Conservation (phyloP, 2,113 vertebrate genomes). For the Atlantisia rogersi region DNA sequence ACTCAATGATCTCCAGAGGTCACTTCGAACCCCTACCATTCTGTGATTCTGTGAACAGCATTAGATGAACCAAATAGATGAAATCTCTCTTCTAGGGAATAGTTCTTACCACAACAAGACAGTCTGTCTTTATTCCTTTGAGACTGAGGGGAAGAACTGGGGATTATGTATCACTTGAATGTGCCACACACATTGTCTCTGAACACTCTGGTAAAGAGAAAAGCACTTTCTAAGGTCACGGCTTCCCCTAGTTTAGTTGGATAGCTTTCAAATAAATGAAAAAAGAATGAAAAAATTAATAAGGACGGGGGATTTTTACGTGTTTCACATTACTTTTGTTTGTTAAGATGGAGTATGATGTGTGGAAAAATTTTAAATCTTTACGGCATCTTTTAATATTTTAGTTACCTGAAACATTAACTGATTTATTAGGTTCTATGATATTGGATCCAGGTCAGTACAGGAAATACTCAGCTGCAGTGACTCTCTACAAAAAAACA, state of each 20-base stretch:
- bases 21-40: too few relatives aligned
- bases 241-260: slow-evolving; percentile 30
- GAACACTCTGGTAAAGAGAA: slow-evolving; percentile 20
- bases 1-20: too few relatives aligned
- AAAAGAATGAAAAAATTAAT: slow-evolving; percentile 41
- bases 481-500: slow-evolving; percentile 34
- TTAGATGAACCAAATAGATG: background rate
- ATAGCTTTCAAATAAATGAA: background rate
- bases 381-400: slow-evolving; percentile 69
- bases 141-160: background rate
- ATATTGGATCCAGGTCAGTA: slow-evolving; percentile 61
- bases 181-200: slow-evolving; percentile 52
- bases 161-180: slow-evolving; percentile 42
- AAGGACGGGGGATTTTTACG: slow-evolving; percentile 31
- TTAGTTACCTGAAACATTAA: slow-evolving; percentile 67
- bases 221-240: background rate
- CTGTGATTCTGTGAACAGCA: background rate
- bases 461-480: slow-evolving; percentile 62
- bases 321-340: slow-evolving; percentile 59
- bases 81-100: slow-evolving; percentile 24
- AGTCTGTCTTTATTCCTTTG: slow-evolving; percentile 22
- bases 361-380: slow-evolving; percentile 59
- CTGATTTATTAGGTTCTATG: slow-evolving; percentile 61
- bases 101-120: slow-evolving; percentile 32
- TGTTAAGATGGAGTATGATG: slow-evolving; percentile 42